A percentile compares a stretch with the other conserved stretches of the same genome.
phyloP scores from a whole-genome alignment of 1,140 invertebrate species.

The Ganaspis sp. region DNA sequence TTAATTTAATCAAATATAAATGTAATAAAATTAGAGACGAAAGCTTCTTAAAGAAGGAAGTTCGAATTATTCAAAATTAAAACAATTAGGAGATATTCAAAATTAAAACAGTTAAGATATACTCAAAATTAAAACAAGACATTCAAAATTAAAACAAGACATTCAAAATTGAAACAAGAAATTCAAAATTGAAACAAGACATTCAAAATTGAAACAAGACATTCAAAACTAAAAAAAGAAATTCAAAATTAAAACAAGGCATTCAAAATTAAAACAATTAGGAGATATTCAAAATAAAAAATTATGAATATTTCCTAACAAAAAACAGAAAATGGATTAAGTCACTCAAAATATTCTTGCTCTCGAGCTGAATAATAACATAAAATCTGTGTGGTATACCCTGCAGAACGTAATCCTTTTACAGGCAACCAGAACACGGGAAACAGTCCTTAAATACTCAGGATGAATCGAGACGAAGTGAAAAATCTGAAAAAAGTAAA shows the following conservation, averaged over 20 bases:
- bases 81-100: neutral
- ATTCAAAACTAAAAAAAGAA: too few species aligned
- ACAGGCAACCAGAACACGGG: constrained; percentile 73
- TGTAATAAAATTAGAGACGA: too few species aligned
- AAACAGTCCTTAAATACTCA: constrained; percentile 64
- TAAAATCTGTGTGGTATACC: constrained; percentile 76
- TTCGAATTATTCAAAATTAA: neutral
- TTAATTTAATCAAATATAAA: too few species aligned
- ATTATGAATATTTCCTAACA: neutral
- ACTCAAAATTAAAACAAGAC: too few species aligned
- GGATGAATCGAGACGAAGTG: constrained; percentile 62
- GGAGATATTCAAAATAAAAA: neutral
- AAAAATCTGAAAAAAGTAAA: constrained; percentile 58
- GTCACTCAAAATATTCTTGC: neutral
- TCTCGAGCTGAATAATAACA: constrained; percentile 72
- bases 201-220: too few species aligned
- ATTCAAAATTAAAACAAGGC: too few species aligned
- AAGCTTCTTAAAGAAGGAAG: too few species aligned
- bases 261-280: neutral
- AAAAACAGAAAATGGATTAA: neutral
- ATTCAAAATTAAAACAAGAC: too few species aligned
- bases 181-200: too few species aligned
- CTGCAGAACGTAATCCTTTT: constrained; percentile 77
- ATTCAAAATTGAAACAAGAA: too few species aligned
- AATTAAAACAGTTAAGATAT: too few species aligned